Evolutionary conservation across 2,888 invertebrate species (phyloP), one percentile per base, ranked within the genome.

Genomic region (Eudemis profundana): DNA sequence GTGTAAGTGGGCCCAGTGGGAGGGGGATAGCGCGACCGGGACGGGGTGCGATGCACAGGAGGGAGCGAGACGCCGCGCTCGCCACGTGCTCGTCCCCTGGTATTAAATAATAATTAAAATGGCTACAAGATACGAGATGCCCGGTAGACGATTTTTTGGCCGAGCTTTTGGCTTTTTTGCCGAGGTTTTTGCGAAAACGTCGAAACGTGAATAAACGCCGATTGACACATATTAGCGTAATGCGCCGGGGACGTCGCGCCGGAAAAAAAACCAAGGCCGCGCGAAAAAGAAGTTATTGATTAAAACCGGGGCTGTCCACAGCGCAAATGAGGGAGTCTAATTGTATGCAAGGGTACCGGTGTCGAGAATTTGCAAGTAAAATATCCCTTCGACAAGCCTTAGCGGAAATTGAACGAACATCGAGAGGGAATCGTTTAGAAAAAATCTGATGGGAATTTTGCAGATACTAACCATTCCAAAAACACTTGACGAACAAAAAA

Each of bases 81-180:
- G 90, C 92, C 92, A 92, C 92, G 92, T 92, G 92, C 92, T 91
- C 86, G 89, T 88, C 88, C 89, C 90, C 85, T 79, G 87, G 89
- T 90, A 92, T 92, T 92, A 92, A 92, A 92, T 92, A 92, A 92
- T 92, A 92, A 92, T 92, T 92, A 92, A 92, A 92, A 92, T 91
- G 92, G 91, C 90, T 92, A 89, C 89, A 90, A 90, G 88, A 87
- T 89, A 86, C 87, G 86, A 87, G 86, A 89, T 87, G 88, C 83
- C 87, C 83, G 86, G 90, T 89, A 90, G 92, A 92, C 92, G 81
- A 91, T 91, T 90, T 92, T 92, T 92, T 91, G 89, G 85, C 77
- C 74, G 78, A 90, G 90, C 90, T 91, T 90, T 89, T 83, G 83
- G 79, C 83, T 85, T 90, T 89, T 92, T 90, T 90, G 85, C 81